Base-by-base conservation (phyloP, 2,113 vertebrate genomes). In the Quiscalus mexicanus region DNA sequence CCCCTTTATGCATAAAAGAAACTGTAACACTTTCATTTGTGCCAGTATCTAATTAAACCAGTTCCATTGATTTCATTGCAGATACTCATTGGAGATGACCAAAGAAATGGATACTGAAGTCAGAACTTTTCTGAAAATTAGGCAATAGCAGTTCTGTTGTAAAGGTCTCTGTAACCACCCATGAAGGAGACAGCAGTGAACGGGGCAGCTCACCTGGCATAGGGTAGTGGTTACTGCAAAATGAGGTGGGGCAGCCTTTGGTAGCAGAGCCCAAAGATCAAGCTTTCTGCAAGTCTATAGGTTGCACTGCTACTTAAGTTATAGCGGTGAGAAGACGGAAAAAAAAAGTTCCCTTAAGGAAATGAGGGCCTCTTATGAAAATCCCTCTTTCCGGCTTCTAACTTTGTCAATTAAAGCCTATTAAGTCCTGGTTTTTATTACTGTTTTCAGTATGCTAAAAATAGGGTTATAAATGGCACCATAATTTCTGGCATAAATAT, bases 401-500 rank as follows among this genome's bases (percentile, higher is more conserved):
- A n/a, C 16, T 84, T 91, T 42, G 31, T 22, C 35, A 55, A 22
- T 60, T 73, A 75, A 81, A 65, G 10, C 24, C 58, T 64, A 39
- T 86, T 78, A 94, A 91, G 62, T 65, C 25, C 41, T 82, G 15
- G 1, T 0, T 53, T 93, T 93, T 30, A 53, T 91, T 82, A 78
- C 37, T 89, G 56, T 91, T 93, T 94, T 78, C 60, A 88, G 10
- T 39, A n/a, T 70, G 44, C 69, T 93, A 95, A 88, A 87, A 92
- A 69, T 84, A 94, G 39, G 11, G 27, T 45, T 77, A 52, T 63
- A 97, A 95, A 95, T 59, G 53, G 35, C 11, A 81, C 14, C 64
- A 70, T 71, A 87, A 92, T 94, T 93, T 91, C 84, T 91, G 60
- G 37, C 50, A 55, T 76, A 94, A 97, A 92, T 83, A 92, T 94